Evolutionary conservation across 2,888 invertebrate species (phyloP).

Genomic region (Clostera curtula): DNA sequence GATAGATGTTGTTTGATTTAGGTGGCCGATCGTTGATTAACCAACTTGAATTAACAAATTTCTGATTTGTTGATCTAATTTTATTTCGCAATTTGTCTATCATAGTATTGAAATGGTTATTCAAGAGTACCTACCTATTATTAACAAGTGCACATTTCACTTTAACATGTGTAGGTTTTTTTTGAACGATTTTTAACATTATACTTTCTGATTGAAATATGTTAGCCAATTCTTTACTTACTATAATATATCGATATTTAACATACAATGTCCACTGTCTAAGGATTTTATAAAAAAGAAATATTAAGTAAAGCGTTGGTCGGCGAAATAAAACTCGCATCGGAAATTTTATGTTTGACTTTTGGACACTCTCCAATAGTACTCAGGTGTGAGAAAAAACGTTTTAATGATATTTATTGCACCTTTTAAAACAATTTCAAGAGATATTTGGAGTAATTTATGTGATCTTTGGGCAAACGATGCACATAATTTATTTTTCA

Average conservation of each 20-base stretch:
- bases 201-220: no score
- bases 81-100: no score
- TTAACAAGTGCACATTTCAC: no score
- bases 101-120: no score
- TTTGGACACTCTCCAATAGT: conserved; percentile 31
- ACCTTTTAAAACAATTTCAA: conserved; percentile 30
- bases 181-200: no score
- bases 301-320: conserved; percentile 22
- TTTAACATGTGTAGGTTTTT: no score
- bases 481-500: conserved; percentile 18
- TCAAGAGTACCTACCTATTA: no score
- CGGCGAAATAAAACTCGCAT: conserved; percentile 16
- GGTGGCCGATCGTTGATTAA: no score
- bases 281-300: conserved; percentile 15
- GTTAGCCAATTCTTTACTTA: no score
- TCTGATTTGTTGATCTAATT: no score
- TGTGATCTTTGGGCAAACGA: conserved; percentile 14
- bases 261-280: conserved; percentile 22
- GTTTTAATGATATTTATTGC: conserved; percentile 31
- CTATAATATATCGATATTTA: conserved; percentile 20
- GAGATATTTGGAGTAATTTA: conserved; percentile 28
- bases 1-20: no score
- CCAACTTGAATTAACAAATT: no score
- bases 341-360: conserved; percentile 17
- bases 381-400: conserved; percentile 38